Conservation (phyloP, 2,113 vertebrate species). For the Embiotoca jacksoni region DNA sequence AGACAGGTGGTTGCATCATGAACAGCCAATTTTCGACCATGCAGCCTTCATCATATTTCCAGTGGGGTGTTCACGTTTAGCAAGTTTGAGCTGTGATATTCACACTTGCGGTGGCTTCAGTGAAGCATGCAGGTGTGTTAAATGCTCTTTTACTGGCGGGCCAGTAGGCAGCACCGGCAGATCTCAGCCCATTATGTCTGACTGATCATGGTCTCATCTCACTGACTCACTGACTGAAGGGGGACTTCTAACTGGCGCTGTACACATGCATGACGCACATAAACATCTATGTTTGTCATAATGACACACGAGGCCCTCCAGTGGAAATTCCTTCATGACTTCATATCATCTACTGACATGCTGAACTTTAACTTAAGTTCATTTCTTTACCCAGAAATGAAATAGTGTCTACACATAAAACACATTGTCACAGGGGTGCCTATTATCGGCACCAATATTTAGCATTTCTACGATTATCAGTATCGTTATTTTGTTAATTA, state of each 20-base stretch:
- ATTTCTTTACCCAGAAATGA: neutral
- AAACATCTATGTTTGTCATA: constrained; percentile 13
- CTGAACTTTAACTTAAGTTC: no score
- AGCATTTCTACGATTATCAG: no score
- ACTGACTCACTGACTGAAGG: constrained; percentile 40
- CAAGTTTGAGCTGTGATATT: constrained; percentile 70
- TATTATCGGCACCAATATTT: no score
- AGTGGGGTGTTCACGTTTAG: constrained; percentile 57
- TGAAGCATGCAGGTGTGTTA: constrained; percentile 76
- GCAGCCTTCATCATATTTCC: constrained; percentile 67
- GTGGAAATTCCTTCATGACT: neutral
- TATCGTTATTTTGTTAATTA: no score
- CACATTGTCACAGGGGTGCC: no score
- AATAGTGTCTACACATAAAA: neutral
- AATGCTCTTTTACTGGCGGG: constrained; percentile 61
- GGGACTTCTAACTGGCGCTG: constrained; percentile 20
- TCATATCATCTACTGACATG: neutral
- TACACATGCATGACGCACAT: constrained; percentile 27
- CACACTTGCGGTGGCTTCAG: constrained; percentile 68
- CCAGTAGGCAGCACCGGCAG: constrained; percentile 37
- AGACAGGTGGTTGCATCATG: constrained; percentile 17
- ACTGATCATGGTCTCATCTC: constrained; percentile 59
- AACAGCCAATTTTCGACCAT: neutral
- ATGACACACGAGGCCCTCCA: neutral
- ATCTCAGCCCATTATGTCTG: constrained; percentile 53